A percentile compares a stretch with the other conserved stretches of the same genome.
Conservation (phyloP, 2,113 vertebrate genomes). For the Actenoides hombroni region DNA sequence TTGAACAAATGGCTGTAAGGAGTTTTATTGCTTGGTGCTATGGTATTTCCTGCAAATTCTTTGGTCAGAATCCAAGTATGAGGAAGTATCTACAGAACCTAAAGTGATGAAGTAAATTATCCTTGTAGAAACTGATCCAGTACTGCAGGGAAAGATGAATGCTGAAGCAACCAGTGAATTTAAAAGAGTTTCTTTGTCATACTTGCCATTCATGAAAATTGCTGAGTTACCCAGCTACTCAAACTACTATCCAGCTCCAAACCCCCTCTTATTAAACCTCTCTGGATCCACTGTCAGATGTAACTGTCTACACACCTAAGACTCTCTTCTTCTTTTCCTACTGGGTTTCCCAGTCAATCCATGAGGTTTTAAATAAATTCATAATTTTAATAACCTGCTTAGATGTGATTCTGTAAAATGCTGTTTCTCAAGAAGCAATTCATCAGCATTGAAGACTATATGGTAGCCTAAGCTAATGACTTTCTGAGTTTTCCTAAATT, state of each 20-base stretch:
- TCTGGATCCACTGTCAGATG: not conserved
- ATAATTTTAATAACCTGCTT: not conserved
- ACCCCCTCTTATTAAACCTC: not conserved
- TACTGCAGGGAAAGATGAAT: not conserved
- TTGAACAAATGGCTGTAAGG: not conserved
- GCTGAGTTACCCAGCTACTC: not conserved
- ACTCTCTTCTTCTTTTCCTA: not conserved
- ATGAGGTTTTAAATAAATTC: not conserved
- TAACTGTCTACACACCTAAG: not conserved
- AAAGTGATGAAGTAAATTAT: not conserved
- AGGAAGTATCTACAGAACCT: not conserved
- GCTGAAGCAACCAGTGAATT: not conserved
- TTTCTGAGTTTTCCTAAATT: not conserved
- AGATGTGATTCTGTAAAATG: not conserved
- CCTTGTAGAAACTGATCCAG: not conserved
- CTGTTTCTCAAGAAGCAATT: not conserved
- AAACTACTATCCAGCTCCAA: not conserved
- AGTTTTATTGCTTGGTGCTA: not conserved
- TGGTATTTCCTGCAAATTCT: not conserved
- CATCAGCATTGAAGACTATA: rapidly evolving
- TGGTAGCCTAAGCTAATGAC: not conserved
- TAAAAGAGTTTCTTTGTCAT: not conserved
- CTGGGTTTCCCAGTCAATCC: not conserved
- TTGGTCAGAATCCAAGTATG: not conserved
- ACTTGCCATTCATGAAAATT: not conserved